Evolutionary conservation across 2,888 invertebrate species (phyloP), one percentile per base, ranked within the genome.

Genomic region (Myathropa florea): DNA sequence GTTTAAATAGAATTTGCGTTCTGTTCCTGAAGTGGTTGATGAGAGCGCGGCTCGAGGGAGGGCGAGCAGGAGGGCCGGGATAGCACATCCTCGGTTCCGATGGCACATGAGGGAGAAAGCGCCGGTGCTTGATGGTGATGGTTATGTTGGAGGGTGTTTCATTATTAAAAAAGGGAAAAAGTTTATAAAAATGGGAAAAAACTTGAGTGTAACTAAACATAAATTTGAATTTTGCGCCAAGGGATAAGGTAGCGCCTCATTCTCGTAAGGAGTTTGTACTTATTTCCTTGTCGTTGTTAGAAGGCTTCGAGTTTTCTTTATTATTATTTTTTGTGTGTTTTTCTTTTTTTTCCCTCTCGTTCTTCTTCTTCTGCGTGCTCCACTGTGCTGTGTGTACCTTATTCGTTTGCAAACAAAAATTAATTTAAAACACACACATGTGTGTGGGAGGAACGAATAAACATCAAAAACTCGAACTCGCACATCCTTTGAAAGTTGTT

Each of bases 1-100:
- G 90, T 91, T 91, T 91, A 91, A 91, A 91, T 91, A 91, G 91
- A 91, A 91, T 91, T 91, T 91, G 89, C 90, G 81, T 82, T 85
- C 81, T 82, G 82, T 78, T 85, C 82, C 68, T 73, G 85, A 85
- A 81, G 81, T 68, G 75, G 76, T 53, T 7, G 46, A 18, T 46
- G 46, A 18, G 71, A 18, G 60, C 67, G 64, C 26, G 67, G 28
- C 23, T 30, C 53, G 28, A 30, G 59, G 76, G 39, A 21, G 12
- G 55, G 33, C n/a, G 3, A 21, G 60, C 18, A 36, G 28, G 24
- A 1, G 39, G 68, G 30, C 46, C 30, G 60, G 80, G 24, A 80
- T 71, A 71, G 61, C 76, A 18, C 18, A 18, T 46, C 46, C 18
- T 70, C 65, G 61, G 77, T 82, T 80, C 76, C 70, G 85, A 64